Evolutionary conservation across 2,797 vertebrate species (phyloP).

Genomic region (Poecile montanus): DNA sequence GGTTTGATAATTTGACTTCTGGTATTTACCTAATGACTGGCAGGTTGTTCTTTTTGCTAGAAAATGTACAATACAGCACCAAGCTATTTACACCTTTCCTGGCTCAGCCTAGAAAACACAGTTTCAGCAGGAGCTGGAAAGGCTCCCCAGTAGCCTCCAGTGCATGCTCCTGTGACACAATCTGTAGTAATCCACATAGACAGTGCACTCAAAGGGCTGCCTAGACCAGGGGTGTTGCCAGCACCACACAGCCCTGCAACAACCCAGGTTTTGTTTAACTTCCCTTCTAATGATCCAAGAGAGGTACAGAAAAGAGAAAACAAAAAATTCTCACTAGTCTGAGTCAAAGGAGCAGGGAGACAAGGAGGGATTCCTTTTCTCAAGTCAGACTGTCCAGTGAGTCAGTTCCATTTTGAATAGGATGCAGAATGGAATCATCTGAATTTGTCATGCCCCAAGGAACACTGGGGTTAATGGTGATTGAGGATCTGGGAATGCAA

Average conservation of each 20-base stretch:
- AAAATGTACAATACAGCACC: background rate
- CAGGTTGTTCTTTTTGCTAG: background rate
- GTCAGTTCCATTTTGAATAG: background rate
- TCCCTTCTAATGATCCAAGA: background rate
- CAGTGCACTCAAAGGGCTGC: background rate
- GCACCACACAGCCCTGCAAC: background rate
- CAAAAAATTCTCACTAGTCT: background rate
- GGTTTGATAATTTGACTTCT: background rate
- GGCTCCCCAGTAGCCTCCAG: background rate
- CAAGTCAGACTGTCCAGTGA: background rate
- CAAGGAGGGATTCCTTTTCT: background rate
- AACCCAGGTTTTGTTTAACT: background rate
- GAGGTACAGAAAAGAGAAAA: background rate
- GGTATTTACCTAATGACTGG: background rate
- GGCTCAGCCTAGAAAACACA: background rate
- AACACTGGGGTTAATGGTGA: background rate
- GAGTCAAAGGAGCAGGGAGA: background rate
- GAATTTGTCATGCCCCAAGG: background rate
- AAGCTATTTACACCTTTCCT: background rate
- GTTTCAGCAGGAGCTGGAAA: background rate
- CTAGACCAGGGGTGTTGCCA: background rate
- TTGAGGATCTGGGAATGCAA: background rate
- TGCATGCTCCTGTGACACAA: background rate
- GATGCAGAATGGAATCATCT: background rate
- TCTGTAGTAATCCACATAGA: background rate